Base-by-base conservation (phyloP, 1,140 invertebrate genomes). In the Pemphigus obesinymphae region DNA sequence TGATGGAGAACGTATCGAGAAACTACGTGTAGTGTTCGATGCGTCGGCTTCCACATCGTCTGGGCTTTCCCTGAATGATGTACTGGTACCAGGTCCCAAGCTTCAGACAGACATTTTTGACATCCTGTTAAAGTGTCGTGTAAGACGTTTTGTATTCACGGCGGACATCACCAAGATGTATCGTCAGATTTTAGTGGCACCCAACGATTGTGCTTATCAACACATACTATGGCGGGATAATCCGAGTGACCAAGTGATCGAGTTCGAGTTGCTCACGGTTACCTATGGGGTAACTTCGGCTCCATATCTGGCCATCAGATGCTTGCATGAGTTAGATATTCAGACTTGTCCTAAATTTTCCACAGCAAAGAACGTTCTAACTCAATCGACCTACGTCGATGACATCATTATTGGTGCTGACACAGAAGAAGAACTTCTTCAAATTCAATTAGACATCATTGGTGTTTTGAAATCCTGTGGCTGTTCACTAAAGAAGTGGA, bases 161-260 rank as follows among this genome's bases (percentile, higher is more conserved):
- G 84, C 85, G 1, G 86, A 87, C 70, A 84, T 86, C 6, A 82
- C 82, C 10, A 85, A 87, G 82, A 83, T 83, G 83, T 83, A 70
- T 31, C 29, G 31, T n/a, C 75, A 83, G 34, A 83, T 83, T 23
- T 23, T 70, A 3, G 43, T 84, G 2, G 20, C 82, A 61, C 75
- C 72, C 6, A 43, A 72, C 15, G 82, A 86, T 72, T 70, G 81
- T 43, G 61, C 73, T 20, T 86, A 84, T 76, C 87, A 88, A 85
- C 80, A 84, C 20, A 86, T 88, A 37, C 40, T 88, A 1, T 88
- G 87, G 86, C 81, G 86, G 55, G 48, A 85, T 45, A 61, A 82
- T 23, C 80, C 83, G 15, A 55, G 82, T 45, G 72, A 86, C 31
- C 63, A 83, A 11, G 82, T 87, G 10, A 23, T 83, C 23, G 83